A percentile compares a stretch with the other conserved stretches of the same genome.
These are phyloP conservation scores for Bradypus variegatus DNA, from an alignment of 2,797 vertebrate species.

Conservation along the genomic window DNA sequence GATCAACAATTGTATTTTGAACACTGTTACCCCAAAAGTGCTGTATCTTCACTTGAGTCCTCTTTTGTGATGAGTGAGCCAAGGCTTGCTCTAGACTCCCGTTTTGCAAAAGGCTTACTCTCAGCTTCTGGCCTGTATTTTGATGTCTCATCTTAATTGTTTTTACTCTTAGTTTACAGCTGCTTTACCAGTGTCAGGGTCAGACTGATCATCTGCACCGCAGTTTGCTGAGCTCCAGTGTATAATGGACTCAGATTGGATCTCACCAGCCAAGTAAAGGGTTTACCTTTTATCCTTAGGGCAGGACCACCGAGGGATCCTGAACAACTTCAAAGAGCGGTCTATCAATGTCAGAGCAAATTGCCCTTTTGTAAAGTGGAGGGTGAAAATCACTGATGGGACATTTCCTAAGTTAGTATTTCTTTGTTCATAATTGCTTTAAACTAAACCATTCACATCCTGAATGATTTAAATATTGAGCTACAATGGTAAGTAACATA, in stretches of 20 bases:
- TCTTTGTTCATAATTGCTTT: constrained; percentile 34
- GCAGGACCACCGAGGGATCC: neutral
- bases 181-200: neutral
- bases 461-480: constrained; percentile 24
- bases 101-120: neutral
- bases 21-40: constrained; percentile 48
- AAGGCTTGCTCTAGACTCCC: constrained; percentile 3
- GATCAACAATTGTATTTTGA: constrained; percentile 46
- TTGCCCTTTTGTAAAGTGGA: neutral
- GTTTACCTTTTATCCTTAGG: neutral
- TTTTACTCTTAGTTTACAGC: neutral
- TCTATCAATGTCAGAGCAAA: neutral
- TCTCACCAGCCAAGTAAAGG: fast-evolving
- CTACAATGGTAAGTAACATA: constrained; percentile 19
- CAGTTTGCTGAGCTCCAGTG: fast-evolving
- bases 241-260: neutral
- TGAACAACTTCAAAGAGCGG: neutral
- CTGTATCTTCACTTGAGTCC: constrained; percentile 17
- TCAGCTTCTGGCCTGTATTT: neutral
- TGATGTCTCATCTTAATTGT: neutral
- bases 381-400: constrained; percentile 18
- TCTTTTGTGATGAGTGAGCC: constrained; percentile 11
- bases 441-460: constrained; percentile 42
- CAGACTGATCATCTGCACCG: neutral
- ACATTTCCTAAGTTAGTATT: constrained; percentile 18